Base-by-base conservation (phyloP, 2,113 vertebrate species). In the Cygnus atratus region DNA sequence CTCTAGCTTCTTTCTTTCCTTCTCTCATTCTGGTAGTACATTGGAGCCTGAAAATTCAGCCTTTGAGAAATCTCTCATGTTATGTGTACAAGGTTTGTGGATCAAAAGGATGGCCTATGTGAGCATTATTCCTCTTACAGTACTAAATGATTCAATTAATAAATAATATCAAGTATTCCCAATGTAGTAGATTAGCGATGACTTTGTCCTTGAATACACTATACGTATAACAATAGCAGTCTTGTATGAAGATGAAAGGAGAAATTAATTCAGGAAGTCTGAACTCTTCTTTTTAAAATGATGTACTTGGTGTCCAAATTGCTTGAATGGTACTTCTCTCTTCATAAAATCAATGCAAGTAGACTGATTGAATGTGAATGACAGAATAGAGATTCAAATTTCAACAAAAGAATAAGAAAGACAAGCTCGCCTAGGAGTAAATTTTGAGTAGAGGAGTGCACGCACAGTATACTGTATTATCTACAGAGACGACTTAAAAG, bases 1-100 rank as follows among this genome's bases (percentile, higher is more conserved):
- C 78, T 93, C 79, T 71, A 63, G 84, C 70, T 95, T 90, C 50
- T 88, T 84, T 90, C 68, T 87, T 67, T 54, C 8, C 20, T 77
- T 77, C 48, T 86, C 44, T 88, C 84, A 50, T 62, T 89, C n/a
- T 63, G 39, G 15, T 79, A 72, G 68, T 82, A 79, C 43, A 52
- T 22, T 22, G 14, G 25, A 50, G 13, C 54, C 74, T 88, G 43
- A 70, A 96, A 91, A 84, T 87, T 84, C 62, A 89, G 50, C 44
- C 62, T 65, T 67, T 50, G 55, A 82, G 67, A 86, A 90, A 44
- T 61, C 26, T 82, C 44, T 28, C 26, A n/a, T 67, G 43, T 61
- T n/a, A 37, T 70, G 8, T 84, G 13, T 83, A 17, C 44, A 70
- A 52, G 31, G 20, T 91, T 55, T 79, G 37, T 63, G 41, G 44